Evolutionary conservation across 2,797 vertebrate genomes (phyloP).

Genomic region (Melanotaenia boesemani): DNA sequence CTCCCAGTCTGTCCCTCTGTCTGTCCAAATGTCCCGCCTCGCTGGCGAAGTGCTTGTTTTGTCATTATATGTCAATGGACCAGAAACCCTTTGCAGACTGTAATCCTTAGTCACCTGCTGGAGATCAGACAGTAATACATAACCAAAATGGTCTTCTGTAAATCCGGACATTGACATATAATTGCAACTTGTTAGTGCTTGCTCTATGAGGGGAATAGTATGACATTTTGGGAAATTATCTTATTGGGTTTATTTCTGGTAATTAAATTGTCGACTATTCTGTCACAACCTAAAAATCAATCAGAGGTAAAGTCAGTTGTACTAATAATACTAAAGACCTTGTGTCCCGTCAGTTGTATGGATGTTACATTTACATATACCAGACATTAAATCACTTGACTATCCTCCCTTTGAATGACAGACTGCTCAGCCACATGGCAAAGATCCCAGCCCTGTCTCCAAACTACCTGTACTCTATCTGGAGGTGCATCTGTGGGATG

Average conservation of each 20-base stretch:
- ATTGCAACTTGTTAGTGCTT: slow-evolving; percentile 54
- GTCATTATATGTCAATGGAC: slow-evolving; percentile 83
- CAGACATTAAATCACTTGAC: too few relatives aligned
- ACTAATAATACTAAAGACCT: neutral
- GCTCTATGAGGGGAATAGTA: slow-evolving; percentile 11
- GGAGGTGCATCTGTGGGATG: neutral
- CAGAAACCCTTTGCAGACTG: slow-evolving; percentile 77
- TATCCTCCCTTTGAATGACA: neutral
- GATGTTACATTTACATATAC: neutral
- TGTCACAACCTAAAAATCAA: neutral
- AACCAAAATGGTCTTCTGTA: slow-evolving; percentile 48
- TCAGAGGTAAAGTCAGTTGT: neutral
- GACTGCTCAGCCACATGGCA: neutral
- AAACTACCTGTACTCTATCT: neutral
- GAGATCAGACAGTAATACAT: slow-evolving; percentile 72
- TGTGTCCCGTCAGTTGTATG: neutral
- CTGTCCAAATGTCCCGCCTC: slow-evolving; percentile 79
- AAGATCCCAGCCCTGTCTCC: neutral
- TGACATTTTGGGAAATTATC: slow-evolving; percentile 27
- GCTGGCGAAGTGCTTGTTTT: slow-evolving; percentile 74
- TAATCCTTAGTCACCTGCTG: slow-evolving; percentile 79
- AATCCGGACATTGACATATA: slow-evolving; percentile 81
- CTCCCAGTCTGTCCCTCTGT: slow-evolving; percentile 81
- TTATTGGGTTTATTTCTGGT: neutral
- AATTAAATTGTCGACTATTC: neutral